These are phyloP conservation scores for Dendrocincla tyrannina DNA, from an alignment of 2,797 vertebrate species.

Conservation along the genomic window DNA sequence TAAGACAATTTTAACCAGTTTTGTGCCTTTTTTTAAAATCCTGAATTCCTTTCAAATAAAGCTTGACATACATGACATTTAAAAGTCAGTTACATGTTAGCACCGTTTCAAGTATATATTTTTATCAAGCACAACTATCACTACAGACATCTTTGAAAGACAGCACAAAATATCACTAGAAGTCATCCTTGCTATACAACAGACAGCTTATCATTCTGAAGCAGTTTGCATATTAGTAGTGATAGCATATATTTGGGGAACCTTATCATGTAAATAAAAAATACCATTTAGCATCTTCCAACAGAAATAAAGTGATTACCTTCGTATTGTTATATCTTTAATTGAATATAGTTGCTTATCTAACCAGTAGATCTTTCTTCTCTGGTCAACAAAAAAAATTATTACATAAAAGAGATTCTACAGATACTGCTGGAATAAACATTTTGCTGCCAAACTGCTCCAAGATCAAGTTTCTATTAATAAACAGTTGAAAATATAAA, in stretches of 20 bases:
- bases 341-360: neutral
- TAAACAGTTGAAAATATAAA: neutral
- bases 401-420: neutral
- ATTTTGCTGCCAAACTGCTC: neutral
- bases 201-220: neutral
- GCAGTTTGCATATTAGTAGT: neutral
- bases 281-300: neutral
- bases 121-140: neutral
- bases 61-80: neutral
- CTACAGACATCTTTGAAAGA: neutral
- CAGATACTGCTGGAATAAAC: neutral
- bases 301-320: neutral
- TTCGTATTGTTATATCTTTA: neutral
- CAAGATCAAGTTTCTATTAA: neutral
- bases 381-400: neutral
- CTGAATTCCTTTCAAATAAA: neutral
- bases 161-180: neutral
- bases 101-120: neutral
- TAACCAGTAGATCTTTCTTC: neutral
- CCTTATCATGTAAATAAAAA: neutral
- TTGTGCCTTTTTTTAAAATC: neutral
- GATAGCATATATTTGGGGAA: neutral
- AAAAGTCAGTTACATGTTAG: neutral
- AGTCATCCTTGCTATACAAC: neutral
- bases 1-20: neutral